Evolutionary conservation across 2,888 invertebrate genomes (phyloP).

Genomic region (Leistus spinibarbis): DNA sequence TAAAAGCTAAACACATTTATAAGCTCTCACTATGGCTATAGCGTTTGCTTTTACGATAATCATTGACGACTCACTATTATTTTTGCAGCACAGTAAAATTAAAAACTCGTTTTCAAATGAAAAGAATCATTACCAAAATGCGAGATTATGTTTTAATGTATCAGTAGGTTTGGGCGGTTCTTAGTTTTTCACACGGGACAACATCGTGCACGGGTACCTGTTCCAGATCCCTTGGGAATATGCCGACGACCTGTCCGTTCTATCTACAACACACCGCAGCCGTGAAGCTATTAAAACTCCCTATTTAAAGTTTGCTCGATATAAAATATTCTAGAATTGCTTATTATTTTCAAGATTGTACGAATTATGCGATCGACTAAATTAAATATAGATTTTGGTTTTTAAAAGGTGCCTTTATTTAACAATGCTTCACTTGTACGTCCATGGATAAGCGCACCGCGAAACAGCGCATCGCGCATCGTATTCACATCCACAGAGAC

Average conservation of each 20-base stretch:
- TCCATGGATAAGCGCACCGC: too few species aligned
- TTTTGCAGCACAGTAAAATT: too few species aligned
- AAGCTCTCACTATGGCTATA: background rate
- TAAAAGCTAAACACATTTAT: background rate
- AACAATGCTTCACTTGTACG: too few species aligned
- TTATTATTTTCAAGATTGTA: too few species aligned
- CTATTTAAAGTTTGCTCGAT: background rate
- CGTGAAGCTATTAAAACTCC: background rate
- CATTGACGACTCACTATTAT: too few species aligned
- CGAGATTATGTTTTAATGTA: slow-evolving; percentile 27
- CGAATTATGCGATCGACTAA: too few species aligned
- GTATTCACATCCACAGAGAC: too few species aligned
- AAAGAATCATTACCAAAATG: slow-evolving; percentile 15
- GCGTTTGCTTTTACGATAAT: too few species aligned
- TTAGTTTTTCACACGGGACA: slow-evolving; percentile 13
- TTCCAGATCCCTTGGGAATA: slow-evolving; percentile 21
- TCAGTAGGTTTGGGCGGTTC: background rate
- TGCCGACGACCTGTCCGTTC: slow-evolving; percentile 7
- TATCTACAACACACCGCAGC: background rate
- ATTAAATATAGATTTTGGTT: too few species aligned
- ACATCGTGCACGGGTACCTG: slow-evolving; percentile 15
- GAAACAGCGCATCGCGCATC: too few species aligned
- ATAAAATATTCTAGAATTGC: background rate
- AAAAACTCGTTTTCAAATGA: background rate
- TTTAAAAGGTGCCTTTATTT: too few species aligned